These are phyloP conservation scores for Hassar affinis DNA, from an alignment of 2,113 vertebrate species.

Conservation along the genomic window DNA sequence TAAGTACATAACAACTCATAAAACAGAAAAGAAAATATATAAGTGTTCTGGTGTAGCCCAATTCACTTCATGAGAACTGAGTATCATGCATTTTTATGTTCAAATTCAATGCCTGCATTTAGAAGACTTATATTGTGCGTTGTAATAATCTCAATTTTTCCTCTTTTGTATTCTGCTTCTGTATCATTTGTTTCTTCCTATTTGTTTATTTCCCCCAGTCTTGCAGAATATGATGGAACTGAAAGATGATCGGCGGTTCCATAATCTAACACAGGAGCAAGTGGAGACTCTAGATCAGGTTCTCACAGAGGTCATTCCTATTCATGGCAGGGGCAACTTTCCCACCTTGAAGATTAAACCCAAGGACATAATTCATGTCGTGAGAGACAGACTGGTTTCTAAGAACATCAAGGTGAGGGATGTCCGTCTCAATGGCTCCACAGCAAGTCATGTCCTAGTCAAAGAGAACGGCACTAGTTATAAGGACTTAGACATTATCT, in stretches of 20 bases:
- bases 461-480: slow-evolving; percentile 86
- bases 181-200: background rate
- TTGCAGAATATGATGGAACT: slow-evolving; percentile 82
- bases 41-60: background rate
- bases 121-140: slow-evolving; percentile 17
- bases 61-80: background rate
- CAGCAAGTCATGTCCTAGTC: slow-evolving; percentile 91
- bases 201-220: slow-evolving; percentile 44
- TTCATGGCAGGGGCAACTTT: slow-evolving; percentile 95
- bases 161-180: background rate
- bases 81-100: slow-evolving; percentile 36
- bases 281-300: slow-evolving; percentile 80
- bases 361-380: slow-evolving; percentile 87
- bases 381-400: slow-evolving; percentile 80
- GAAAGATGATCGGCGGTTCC: slow-evolving; percentile 81
- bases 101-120: slow-evolving; percentile 29
- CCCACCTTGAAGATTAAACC: slow-evolving; percentile 92
- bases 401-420: slow-evolving; percentile 86
- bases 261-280: slow-evolving; percentile 88
- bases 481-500: slow-evolving; percentile 96
- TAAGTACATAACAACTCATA: background rate
- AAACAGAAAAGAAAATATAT: background rate
- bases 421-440: slow-evolving; percentile 91
- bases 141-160: background rate
- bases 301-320: slow-evolving; percentile 85